Conservation (phyloP, 1,140 invertebrate species). For the Popillia japonica region DNA sequence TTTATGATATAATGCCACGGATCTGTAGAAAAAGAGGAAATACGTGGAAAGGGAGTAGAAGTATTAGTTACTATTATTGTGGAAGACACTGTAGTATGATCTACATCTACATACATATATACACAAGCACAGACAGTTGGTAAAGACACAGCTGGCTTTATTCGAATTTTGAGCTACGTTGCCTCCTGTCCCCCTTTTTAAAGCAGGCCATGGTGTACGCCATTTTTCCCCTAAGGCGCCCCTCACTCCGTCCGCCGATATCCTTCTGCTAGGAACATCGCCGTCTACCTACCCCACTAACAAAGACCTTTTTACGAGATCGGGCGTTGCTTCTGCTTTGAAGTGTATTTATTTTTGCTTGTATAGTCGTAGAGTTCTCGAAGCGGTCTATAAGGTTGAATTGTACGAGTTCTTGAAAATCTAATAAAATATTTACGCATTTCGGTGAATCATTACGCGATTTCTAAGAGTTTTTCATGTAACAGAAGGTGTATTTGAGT, state of each 20-base stretch:
- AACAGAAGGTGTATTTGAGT: background rate
- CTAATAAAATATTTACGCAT: conserved; percentile 15
- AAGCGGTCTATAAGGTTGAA: background rate
- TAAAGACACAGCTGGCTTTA: conserved; percentile 8
- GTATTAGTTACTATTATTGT: no score
- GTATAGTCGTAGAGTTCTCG: background rate
- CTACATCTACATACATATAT: background rate
- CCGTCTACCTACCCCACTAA: conserved; percentile 8
- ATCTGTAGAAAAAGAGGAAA: no score
- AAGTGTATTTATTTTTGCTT: conserved; percentile 7
- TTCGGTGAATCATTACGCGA: background rate
- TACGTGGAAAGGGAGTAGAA: no score
- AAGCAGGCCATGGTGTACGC: background rate
- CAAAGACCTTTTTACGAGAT: background rate
- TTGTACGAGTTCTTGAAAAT: background rate
- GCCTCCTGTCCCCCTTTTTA: conserved; percentile 3
- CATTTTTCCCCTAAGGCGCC: background rate
- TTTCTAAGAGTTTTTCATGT: background rate
- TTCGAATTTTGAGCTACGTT: background rate
- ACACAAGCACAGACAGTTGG: background rate
- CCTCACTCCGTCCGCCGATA: background rate
- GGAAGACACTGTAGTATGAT: no score
- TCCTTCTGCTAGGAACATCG: background rate
- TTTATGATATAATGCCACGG: no score
- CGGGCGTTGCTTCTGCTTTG: background rate